phyloP scores from a whole-genome alignment of 1,140 invertebrate genomes.

The Eumeta japonica region DNA sequence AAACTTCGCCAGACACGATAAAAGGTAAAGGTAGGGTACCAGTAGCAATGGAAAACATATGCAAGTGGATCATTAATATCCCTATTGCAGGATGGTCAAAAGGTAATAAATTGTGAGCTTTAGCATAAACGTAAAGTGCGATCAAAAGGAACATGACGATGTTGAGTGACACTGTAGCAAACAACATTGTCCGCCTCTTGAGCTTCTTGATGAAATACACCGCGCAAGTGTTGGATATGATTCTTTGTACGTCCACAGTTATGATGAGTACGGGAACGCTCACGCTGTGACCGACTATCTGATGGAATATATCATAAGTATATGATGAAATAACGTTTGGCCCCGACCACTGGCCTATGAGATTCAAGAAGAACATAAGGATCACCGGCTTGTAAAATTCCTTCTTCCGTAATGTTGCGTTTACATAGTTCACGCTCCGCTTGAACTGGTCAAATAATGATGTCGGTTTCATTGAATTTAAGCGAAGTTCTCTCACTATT shows the following conservation, averaged over 20 bases:
- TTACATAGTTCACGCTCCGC: constrained; percentile 15
- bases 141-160: constrained; percentile 16
- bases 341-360: constrained; percentile 22
- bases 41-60: constrained; percentile 26
- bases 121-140: constrained; percentile 19
- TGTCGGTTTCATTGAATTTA: no score
- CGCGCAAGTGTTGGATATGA: constrained; percentile 22
- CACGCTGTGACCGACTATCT: constrained; percentile 15
- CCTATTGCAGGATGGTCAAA: constrained; percentile 22
- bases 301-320: constrained; percentile 21
- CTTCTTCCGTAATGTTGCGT: constrained; percentile 18
- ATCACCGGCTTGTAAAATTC: constrained; percentile 31
- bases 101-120: constrained; percentile 13
- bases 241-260: constrained; percentile 23
- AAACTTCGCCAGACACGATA: constrained; percentile 27
- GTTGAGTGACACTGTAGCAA: constrained; percentile 18
- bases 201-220: constrained; percentile 26
- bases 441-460: no score
- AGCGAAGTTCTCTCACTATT: constrained; percentile 14
- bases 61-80: constrained; percentile 19
- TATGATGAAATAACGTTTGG: constrained; percentile 23
- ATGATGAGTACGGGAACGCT: constrained; percentile 21
- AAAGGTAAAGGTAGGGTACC: constrained; percentile 24
- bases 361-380: constrained; percentile 28
- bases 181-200: constrained; percentile 22